phyloP scores from a whole-genome alignment of 2,113 vertebrate species.

The Calidris pugnax region DNA sequence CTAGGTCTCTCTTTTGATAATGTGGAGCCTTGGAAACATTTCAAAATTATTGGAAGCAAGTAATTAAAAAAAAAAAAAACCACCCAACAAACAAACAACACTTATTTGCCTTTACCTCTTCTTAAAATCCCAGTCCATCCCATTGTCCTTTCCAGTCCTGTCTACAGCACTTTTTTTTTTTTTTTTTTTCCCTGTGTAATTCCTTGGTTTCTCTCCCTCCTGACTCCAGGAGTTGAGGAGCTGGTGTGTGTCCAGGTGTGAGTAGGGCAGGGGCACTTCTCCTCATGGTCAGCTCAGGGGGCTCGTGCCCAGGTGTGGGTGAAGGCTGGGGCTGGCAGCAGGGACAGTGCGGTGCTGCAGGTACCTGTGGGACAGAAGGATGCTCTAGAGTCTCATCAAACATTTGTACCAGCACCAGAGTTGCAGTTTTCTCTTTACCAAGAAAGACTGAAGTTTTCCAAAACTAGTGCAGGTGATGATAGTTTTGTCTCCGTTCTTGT shows the following conservation, averaged over 20 bases:
- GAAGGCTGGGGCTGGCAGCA: background rate
- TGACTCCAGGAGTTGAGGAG: background rate
- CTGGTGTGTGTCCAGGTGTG: background rate
- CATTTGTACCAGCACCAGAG: background rate
- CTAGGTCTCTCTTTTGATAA: background rate
- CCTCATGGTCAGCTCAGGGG: accelerated
- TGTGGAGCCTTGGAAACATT: background rate
- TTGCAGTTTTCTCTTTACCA: background rate
- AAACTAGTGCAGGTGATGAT: background rate
- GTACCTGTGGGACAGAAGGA: accelerated
- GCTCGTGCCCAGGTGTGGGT: background rate
- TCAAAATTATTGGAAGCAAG: constrained; percentile 4
- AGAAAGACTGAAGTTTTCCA: background rate
- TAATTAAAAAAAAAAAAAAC: background rate
- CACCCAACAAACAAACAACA: background rate
- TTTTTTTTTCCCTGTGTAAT: background rate
- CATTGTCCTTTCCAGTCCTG: background rate
- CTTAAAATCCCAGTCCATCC: background rate
- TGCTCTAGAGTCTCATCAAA: background rate
- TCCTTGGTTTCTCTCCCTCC: background rate
- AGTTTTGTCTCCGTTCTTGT: background rate
- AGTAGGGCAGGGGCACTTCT: background rate
- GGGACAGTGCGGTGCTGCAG: background rate
- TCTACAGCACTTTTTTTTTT: too few species aligned
- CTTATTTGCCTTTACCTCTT: background rate